Base-by-base conservation (phyloP, 2,797 vertebrate species). In the Pseudochaenichthys georgianus region DNA sequence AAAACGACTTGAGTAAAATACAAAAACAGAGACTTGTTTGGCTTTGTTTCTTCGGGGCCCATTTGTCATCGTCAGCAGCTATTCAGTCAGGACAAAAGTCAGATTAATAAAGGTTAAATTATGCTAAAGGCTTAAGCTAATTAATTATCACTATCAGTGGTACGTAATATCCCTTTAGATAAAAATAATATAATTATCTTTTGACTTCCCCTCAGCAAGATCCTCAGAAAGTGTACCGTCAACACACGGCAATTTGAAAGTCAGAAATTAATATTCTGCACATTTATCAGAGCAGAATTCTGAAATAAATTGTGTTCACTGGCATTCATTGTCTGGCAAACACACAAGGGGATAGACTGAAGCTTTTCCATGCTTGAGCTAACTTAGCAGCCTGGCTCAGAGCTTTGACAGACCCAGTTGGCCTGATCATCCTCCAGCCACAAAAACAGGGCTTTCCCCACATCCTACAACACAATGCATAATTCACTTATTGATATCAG, bases 121-220 rank as follows among this genome's bases (percentile, higher is more conserved):
- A 93, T 50, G 42, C 78, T 65, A 74, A 84, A 87, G 85, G 74
- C 82, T 86, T 90, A 80, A 91, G 84, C 87, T 85, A 89, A 91
- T 93, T 92, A 86, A 92, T 91, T 91, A 89, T 79, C 87, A 67
- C 82, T 85, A 90, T 87, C 87, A 84, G 87, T 81, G 77, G 77
- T 89, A 89, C 69, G 84, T 88, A 90, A 87, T 84, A 92, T 85
- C 79, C 83, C 66, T 74, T 87, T 75, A 88, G 89, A 89, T 89
- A 89, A 86, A 84, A 64, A 80, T 4, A 81, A 87, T 89, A 76
- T 75, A 84, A 90, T 89, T 88, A 94, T 90, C 82, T 75, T 79
- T 70, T 87, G 87, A 87, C 86, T 58, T 75, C 73, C 52, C 47
- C 53, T 67, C 47, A n/a, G 13, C 85, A 84, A 87, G 79, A 81